Conservation (phyloP, 2,888 invertebrate genomes). For the Pandemis heparana region DNA sequence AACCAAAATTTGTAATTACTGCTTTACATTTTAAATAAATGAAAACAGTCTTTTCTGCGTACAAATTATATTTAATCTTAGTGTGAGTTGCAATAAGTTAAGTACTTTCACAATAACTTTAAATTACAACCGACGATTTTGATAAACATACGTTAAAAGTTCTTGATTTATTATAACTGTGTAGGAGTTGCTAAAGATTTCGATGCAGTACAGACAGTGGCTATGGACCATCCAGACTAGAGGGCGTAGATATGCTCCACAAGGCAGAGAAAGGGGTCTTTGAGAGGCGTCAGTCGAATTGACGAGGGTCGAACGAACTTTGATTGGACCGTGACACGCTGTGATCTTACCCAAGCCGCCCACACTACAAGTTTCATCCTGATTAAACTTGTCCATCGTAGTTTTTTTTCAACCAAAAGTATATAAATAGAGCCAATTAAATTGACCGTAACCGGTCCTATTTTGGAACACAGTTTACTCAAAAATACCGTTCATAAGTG, state of each 20-base stretch:
- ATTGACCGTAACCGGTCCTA: too few species aligned
- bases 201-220: slow-evolving; percentile 2
- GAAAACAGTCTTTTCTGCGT: too few species aligned
- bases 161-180: background rate
- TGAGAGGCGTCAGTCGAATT: slow-evolving; percentile 22
- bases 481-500: too few species aligned
- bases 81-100: too few species aligned
- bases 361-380: slow-evolving; percentile 18
- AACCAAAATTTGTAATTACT: too few species aligned
- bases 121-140: too few species aligned
- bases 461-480: too few species aligned
- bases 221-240: background rate
- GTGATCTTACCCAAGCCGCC: background rate
- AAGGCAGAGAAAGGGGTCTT: slow-evolving; percentile 25
- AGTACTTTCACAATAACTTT: too few species aligned
- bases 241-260: background rate
- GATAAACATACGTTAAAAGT: too few species aligned
- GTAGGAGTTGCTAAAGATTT: background rate
- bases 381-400: background rate
- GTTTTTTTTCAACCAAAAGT: background rate
- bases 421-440: background rate
- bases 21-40: too few species aligned
- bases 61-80: too few species aligned
- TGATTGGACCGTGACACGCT: slow-evolving; percentile 33
- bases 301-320: slow-evolving; percentile 40